phyloP scores from a whole-genome alignment of 2,888 invertebrate species.

The Drosophila mimica region DNA sequence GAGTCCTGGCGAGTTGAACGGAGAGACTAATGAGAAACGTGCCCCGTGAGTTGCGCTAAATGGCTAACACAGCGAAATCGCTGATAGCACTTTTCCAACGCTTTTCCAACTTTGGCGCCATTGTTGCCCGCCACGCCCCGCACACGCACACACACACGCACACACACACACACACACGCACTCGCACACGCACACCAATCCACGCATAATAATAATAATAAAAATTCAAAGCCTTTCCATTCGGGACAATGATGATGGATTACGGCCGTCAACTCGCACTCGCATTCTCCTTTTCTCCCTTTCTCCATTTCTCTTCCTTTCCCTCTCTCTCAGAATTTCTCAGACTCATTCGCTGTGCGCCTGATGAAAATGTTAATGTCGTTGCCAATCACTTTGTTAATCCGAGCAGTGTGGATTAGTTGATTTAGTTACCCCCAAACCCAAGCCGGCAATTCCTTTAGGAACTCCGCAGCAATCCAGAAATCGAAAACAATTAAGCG shows the following conservation, averaged over 20 bases:
- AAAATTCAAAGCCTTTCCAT: conserved; percentile 74
- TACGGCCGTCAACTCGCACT: conserved; percentile 58
- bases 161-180: conserved; percentile 48
- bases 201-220: conserved; percentile 78
- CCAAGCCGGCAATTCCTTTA: not conserved
- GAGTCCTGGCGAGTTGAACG: conserved; percentile 17
- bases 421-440: conserved; percentile 55
- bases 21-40: conserved; percentile 73
- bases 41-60: conserved; percentile 73
- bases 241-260: conserved; percentile 73
- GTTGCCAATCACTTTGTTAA: conserved; percentile 80
- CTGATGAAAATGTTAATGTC: conserved; percentile 82
- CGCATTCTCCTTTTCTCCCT: not conserved
- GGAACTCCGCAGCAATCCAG: not conserved
- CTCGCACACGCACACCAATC: conserved; percentile 42
- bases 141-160: conserved; percentile 11
- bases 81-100: conserved; percentile 35
- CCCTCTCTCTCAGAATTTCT: conserved; percentile 5
- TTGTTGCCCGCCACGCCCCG: conserved; percentile 48
- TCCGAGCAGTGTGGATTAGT: conserved; percentile 63
- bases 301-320: not conserved
- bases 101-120: conserved; percentile 29
- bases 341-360: conserved; percentile 56
- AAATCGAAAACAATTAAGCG: conserved; percentile 78
- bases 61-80: conserved; percentile 65